Percentiles rank a stretch among this genome's conserved stretches.
phyloP scores from a whole-genome alignment of 2,113 vertebrate genomes.

The Polypterus senegalus region DNA sequence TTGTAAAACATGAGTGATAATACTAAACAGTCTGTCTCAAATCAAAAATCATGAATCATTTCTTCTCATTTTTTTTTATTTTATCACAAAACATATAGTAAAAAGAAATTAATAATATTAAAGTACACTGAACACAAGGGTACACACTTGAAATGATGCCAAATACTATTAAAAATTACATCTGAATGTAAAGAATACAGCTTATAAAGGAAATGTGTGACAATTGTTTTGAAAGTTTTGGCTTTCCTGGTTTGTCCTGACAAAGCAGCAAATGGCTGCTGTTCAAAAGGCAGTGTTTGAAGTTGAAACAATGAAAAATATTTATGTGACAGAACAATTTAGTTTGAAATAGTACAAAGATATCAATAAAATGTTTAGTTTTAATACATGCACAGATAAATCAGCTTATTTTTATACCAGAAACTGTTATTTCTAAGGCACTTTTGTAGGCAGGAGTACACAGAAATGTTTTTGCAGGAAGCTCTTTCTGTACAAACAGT shows the following conservation, averaged over 20 bases:
- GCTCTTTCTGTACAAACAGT: no score
- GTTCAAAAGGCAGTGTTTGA: constrained; percentile 21
- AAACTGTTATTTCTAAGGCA: not conserved
- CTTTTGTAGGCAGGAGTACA: not conserved
- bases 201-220: constrained; percentile 53
- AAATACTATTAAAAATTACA: constrained; percentile 17
- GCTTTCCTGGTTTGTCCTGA: constrained; percentile 24
- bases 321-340: constrained; percentile 7
- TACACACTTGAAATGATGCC: constrained; percentile 55
- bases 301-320: not conserved
- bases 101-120: no score
- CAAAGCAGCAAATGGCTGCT: constrained; percentile 27
- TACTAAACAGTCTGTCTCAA: no score
- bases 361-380: constrained; percentile 33
- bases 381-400: constrained; percentile 29
- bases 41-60: no score
- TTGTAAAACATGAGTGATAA: no score
- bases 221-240: constrained; percentile 26
- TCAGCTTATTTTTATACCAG: not conserved
- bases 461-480: not conserved
- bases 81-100: no score
- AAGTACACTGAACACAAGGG: constrained; percentile 23
- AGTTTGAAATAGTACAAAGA: constrained; percentile 10
- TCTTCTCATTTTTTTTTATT: no score
- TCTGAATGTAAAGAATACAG: constrained; percentile 2